Evolutionary conservation across 2,888 invertebrate species (phyloP).

Genomic region (Oasisia sp.): DNA sequence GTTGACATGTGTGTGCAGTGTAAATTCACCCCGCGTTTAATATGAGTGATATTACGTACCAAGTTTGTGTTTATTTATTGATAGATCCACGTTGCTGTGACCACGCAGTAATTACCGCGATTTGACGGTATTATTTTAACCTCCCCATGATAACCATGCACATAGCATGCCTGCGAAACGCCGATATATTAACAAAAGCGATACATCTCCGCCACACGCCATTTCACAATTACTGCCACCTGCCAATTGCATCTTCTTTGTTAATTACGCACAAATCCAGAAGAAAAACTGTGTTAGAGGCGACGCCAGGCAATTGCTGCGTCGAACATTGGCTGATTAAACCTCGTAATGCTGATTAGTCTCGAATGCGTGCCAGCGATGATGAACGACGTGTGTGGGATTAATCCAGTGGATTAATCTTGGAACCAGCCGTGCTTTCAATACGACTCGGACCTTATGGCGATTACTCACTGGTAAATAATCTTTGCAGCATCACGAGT

Average conservation of each 20-base stretch:
- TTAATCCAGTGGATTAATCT: background rate
- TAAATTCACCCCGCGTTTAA: background rate
- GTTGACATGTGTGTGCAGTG: background rate
- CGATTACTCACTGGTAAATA: background rate
- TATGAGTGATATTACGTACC: background rate
- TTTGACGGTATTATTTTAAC: background rate
- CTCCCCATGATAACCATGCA: background rate
- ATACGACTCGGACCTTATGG: background rate
- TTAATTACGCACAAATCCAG: background rate
- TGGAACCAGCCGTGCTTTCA: background rate
- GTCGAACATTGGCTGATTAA: background rate
- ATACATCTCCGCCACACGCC: background rate
- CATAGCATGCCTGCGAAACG: background rate
- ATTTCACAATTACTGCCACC: background rate
- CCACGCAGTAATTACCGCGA: too few relatives aligned
- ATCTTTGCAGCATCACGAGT: background rate
- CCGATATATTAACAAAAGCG: background rate
- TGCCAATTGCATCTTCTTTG: background rate
- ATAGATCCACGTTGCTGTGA: background rate
- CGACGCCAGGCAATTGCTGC: background rate
- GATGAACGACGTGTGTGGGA: background rate
- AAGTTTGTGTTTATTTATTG: background rate
- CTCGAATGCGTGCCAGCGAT: background rate
- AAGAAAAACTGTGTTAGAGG: background rate
- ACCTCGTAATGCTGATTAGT: background rate